Conservation (phyloP, 2,888 invertebrate genomes). For the Xanthorhoe designata region DNA sequence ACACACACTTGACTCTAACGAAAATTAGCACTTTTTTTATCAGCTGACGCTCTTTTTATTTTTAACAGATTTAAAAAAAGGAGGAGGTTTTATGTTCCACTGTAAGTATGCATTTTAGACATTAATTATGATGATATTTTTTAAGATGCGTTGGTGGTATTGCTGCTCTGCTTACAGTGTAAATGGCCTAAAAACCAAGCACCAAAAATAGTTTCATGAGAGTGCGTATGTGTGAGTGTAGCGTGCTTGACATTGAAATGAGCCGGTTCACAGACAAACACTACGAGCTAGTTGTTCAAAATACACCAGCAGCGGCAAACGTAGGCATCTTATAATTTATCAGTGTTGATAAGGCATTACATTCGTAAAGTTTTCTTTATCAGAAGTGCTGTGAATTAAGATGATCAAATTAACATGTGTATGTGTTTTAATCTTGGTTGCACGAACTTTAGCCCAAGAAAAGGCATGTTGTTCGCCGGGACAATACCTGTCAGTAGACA, state of each 20-base stretch:
- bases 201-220: background rate
- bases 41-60: too few relatives aligned
- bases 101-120: too few relatives aligned
- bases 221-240: background rate
- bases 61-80: too few relatives aligned
- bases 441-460: slow-evolving; percentile 18
- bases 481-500: background rate
- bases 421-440: slow-evolving; percentile 10
- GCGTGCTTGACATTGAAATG: background rate
- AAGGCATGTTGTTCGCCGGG: slow-evolving; percentile 16
- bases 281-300: background rate
- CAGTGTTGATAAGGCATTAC: background rate
- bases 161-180: too few relatives aligned
- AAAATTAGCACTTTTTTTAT: too few relatives aligned
- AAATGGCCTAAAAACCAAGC: background rate
- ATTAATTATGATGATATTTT: too few relatives aligned
- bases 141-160: too few relatives aligned
- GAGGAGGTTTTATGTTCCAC: too few relatives aligned
- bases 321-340: background rate
- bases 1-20: too few relatives aligned
- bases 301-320: slow-evolving; percentile 1
- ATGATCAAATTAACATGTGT: slow-evolving; percentile 18
- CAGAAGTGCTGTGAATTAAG: background rate
- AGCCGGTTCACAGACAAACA: too few relatives aligned
- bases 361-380: background rate